Percentiles rank a stretch among this genome's conserved stretches.
Conservation (phyloP, 2,888 invertebrate genomes). For the Papilio protenor region DNA sequence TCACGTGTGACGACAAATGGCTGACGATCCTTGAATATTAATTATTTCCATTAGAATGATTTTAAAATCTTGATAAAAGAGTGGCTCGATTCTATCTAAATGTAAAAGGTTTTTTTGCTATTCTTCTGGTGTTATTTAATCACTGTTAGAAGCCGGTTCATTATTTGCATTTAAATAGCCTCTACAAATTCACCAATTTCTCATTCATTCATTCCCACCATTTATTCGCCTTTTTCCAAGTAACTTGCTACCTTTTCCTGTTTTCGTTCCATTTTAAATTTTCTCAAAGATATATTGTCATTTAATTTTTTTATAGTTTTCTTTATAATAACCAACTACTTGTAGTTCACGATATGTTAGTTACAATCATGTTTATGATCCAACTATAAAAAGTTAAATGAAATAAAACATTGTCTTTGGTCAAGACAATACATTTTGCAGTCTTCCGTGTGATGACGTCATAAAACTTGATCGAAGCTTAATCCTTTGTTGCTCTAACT, state of each 20-base stretch:
- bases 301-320: not conserved
- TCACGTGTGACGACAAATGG: not conserved
- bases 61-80: conserved; percentile 19
- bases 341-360: not conserved
- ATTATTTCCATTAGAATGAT: conserved; percentile 6
- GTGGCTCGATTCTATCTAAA: conserved; percentile 6
- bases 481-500: conserved; percentile 79
- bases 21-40: not conserved
- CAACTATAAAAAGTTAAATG: conserved; percentile 1
- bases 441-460: conserved; percentile 31
- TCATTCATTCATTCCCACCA: conserved; percentile 35
- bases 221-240: conserved; percentile 11
- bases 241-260: conserved; percentile 20
- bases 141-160: conserved; percentile 34
- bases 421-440: conserved; percentile 2
- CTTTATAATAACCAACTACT: not conserved
- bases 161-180: conserved; percentile 41
- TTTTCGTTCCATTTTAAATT: not conserved
- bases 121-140: conserved; percentile 34
- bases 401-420: conserved; percentile 11
- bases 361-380: not conserved
- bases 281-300: not conserved
- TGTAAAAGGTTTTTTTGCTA: conserved; percentile 32
- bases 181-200: conserved; percentile 37
- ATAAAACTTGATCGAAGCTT: conserved; percentile 77